These are phyloP conservation scores for Ethmia dodecea DNA, from an alignment of 2,888 invertebrate genomes.

Conservation along the genomic window DNA sequence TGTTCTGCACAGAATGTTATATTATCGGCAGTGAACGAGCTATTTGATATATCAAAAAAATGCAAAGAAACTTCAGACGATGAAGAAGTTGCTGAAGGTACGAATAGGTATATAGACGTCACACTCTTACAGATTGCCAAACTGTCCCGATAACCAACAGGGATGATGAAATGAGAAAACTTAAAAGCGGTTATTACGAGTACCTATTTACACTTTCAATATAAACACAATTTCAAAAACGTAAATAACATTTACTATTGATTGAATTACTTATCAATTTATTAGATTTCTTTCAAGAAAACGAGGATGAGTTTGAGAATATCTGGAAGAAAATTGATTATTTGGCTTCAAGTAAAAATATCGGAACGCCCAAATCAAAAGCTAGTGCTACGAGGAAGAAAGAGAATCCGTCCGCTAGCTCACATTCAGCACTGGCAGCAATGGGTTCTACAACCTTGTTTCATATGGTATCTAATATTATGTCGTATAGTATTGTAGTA, in stretches of 20 bases:
- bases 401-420: slow-evolving; percentile 39
- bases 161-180: no score
- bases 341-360: slow-evolving; percentile 40
- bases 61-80: slow-evolving; percentile 26
- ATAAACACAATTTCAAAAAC: no score
- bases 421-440: slow-evolving; percentile 37
- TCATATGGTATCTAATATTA: slow-evolving; percentile 39
- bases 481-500: no score
- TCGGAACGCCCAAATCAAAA: slow-evolving; percentile 52
- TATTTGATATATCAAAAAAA: slow-evolving; percentile 29
- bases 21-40: slow-evolving; percentile 41
- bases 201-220: no score
- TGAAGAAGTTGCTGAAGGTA: slow-evolving; percentile 32
- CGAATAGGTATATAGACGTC: no score
- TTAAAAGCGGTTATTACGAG: no score
- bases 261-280: no score
- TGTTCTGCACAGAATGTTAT: slow-evolving; percentile 40
- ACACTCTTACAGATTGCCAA: no score
- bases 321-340: slow-evolving; percentile 48
- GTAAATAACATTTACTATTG: no score
- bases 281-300: slow-evolving; percentile 36
- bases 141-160: no score
- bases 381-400: slow-evolving; percentile 56
- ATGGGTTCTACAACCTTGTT: slow-evolving; percentile 57
- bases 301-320: slow-evolving; percentile 47